A percentile compares a stretch with the other conserved stretches of the same genome.
Conservation (phyloP, 2,888 invertebrate species). For the Atrina japonica region DNA sequence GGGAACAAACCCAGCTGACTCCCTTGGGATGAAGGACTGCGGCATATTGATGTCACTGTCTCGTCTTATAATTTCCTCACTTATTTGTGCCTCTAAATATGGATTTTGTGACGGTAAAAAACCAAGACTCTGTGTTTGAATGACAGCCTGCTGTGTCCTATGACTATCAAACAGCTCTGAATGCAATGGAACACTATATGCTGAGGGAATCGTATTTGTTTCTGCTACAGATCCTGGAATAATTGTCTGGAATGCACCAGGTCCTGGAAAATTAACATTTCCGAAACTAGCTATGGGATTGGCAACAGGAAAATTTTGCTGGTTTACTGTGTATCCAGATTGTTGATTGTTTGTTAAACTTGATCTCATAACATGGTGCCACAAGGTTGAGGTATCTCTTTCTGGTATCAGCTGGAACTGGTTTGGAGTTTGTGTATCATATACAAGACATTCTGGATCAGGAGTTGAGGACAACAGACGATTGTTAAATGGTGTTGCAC, state of each 20-base stretch:
- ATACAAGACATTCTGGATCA: constrained; percentile 66
- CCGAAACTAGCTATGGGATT: too few species aligned
- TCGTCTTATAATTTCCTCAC: constrained; percentile 1
- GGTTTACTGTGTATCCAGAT: background rate
- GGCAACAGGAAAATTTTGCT: too few species aligned
- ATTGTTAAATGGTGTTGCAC: constrained; percentile 67
- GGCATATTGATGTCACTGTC: constrained; percentile 60
- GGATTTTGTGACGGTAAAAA: constrained; percentile 17
- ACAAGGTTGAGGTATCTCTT: constrained; percentile 44
- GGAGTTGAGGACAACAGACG: constrained; percentile 72
- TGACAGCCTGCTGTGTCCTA: background rate
- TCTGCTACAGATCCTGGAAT: too few species aligned
- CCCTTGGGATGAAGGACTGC: constrained; percentile 55
- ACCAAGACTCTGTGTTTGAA: constrained; percentile 28
- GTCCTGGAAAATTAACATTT: too few species aligned
- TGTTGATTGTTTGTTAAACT: background rate
- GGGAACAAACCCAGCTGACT: constrained; percentile 52
- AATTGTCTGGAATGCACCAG: too few species aligned
- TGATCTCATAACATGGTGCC: constrained; percentile 5
- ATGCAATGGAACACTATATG: too few species aligned
- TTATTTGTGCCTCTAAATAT: background rate
- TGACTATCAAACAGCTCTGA: background rate
- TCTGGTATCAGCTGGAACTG: constrained; percentile 59
- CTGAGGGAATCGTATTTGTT: too few species aligned
- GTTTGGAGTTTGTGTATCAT: constrained; percentile 37